phyloP scores from a whole-genome alignment of 2,888 invertebrate genomes.

The Drosophila nigricruria region DNA sequence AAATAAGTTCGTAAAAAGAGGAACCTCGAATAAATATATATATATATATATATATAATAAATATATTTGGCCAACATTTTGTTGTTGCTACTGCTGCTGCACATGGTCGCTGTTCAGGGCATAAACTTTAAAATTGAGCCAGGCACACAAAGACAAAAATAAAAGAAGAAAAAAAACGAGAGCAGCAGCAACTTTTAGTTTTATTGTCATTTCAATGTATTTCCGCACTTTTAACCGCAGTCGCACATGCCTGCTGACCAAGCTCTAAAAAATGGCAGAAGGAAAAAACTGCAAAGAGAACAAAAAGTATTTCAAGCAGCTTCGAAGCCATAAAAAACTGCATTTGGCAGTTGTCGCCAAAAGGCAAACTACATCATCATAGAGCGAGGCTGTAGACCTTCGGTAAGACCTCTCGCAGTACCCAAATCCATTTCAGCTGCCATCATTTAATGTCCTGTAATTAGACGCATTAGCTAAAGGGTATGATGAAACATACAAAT shows the following conservation, averaged over 20 bases:
- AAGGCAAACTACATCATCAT: conserved; percentile 65
- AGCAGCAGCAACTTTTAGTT: conserved; percentile 73
- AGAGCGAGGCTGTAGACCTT: conserved; percentile 35
- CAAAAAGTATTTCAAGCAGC: conserved; percentile 75
- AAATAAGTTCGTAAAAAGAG: conserved; percentile 31
- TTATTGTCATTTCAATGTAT: conserved; percentile 82
- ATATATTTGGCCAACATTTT: conserved; percentile 70
- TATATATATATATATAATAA: conserved; percentile 48
- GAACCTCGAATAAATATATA: conserved; percentile 31
- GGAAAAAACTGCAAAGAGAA: conserved; percentile 22
- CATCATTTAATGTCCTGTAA: conserved; percentile 2
- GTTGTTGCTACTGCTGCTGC: conserved; percentile 53
- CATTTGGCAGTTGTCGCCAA: conserved; percentile 77
- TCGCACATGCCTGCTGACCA: conserved; percentile 67
- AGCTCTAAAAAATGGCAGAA: conserved; percentile 43
- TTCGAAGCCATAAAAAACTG: conserved; percentile 80
- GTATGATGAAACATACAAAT: not conserved
- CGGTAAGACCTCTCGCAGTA: conserved; percentile 15
- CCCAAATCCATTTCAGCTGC: conserved; percentile 14
- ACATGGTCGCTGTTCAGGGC: conserved; percentile 61
- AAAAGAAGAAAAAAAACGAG: conserved; percentile 23
- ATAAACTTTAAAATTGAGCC: conserved; percentile 74
- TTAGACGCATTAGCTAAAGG: too few relatives aligned
- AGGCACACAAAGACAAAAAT: conserved; percentile 37
- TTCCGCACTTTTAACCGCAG: conserved; percentile 82